Percentiles rank a stretch among this genome's conserved stretches.
These are phyloP conservation scores for Crocidura indochinensis DNA, from an alignment of 2,797 vertebrate genomes.

Conservation along the genomic window DNA sequence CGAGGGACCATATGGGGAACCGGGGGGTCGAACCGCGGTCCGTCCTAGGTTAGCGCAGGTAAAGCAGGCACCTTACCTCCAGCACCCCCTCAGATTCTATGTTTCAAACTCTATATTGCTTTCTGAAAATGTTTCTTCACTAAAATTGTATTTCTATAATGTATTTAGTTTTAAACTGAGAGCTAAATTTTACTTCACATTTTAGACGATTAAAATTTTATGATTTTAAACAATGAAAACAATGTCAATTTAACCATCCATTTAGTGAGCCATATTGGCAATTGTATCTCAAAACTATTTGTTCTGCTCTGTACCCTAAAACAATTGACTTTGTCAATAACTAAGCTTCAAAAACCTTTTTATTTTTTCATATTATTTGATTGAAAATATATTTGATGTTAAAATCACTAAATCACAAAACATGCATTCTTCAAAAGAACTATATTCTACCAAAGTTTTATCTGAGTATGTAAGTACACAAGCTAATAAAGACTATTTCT, in stretches of 20 bases:
- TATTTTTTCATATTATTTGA: neutral
- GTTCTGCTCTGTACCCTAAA: neutral
- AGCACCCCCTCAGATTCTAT: no score
- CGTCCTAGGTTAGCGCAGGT: no score
- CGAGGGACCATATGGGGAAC: no score
- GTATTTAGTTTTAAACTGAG: neutral
- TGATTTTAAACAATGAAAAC: constrained; percentile 23
- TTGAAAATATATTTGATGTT: constrained; percentile 6
- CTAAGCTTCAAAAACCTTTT: neutral
- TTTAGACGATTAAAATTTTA: no score
- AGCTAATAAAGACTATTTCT: no score
- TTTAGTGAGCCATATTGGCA: neutral
- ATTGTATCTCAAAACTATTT: neutral
- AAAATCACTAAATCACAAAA: neutral
- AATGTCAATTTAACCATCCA: constrained; percentile 6
- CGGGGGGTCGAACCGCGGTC: no score
- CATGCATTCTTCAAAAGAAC: neutral
- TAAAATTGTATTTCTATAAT: constrained; percentile 24
- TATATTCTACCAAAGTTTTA: neutral
- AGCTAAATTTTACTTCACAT: no score
- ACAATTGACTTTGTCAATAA: neutral
- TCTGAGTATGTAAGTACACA: neutral
- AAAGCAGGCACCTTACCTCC: no score
- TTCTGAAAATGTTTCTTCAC: constrained; percentile 42
- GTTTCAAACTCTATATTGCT: neutral